phyloP scores from a whole-genome alignment of 1,140 invertebrate species.

The Ips nitidus region DNA sequence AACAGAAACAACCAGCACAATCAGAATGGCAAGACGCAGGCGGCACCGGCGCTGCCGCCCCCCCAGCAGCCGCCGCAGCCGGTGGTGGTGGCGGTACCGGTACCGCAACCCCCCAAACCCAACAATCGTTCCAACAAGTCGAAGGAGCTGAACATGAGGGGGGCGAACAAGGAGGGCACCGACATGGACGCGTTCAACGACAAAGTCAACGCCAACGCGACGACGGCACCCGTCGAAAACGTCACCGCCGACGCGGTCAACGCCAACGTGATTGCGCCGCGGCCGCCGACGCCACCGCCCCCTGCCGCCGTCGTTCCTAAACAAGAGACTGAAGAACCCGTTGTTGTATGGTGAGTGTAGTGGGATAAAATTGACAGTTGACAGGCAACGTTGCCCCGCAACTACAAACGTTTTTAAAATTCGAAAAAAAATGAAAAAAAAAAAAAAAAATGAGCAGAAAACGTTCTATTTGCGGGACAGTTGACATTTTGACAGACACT shows the following conservation, averaged over 20 bases:
- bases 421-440: background rate
- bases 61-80: slow-evolving; percentile 21
- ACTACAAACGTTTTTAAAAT: background rate
- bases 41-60: slow-evolving; percentile 3
- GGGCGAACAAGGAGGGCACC: slow-evolving; percentile 53
- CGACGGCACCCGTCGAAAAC: background rate
- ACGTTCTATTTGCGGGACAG: background rate
- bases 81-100: slow-evolving; percentile 35
- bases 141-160: slow-evolving; percentile 51
- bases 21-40: slow-evolving; percentile 22
- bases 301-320: background rate
- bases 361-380: too few relatives aligned
- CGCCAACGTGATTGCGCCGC: slow-evolving; percentile 11
- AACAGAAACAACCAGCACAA: slow-evolving; percentile 20
- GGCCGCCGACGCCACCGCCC: background rate
- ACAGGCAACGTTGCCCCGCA: too few relatives aligned
- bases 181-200: slow-evolving; percentile 54
- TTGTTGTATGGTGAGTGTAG: too few relatives aligned
- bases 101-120: slow-evolving; percentile 42
- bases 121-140: slow-evolving; percentile 49
- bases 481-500: too few relatives aligned
- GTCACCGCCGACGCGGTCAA: slow-evolving; percentile 21
- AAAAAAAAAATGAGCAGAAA: slow-evolving; percentile 10
- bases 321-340: slow-evolving; percentile 5
- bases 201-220: slow-evolving; percentile 39